Evolutionary conservation across 2,888 invertebrate genomes (phyloP).

Genomic region (Pyrrhia umbra): DNA sequence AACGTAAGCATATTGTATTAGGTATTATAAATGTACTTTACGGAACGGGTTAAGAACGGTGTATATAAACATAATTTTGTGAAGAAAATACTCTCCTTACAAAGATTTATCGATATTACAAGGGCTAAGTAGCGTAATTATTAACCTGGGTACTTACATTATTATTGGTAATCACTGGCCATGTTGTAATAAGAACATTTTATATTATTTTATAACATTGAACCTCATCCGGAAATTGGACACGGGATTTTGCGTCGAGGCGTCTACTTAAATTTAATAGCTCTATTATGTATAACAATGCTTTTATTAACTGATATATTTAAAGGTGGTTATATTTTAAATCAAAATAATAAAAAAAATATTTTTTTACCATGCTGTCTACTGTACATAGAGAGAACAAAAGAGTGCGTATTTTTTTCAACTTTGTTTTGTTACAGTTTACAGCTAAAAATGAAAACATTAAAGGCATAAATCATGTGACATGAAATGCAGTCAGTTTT

Average conservation of each 20-base stretch:
- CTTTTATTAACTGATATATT: slow-evolving; percentile 37
- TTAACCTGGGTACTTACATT: slow-evolving; percentile 44
- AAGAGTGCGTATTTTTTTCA: neutral
- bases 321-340: slow-evolving; percentile 14
- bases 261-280: slow-evolving; percentile 56
- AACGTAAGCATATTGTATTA: slow-evolving; percentile 18
- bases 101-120: slow-evolving; percentile 54
- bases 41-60: slow-evolving; percentile 25
- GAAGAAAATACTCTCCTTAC: slow-evolving; percentile 40
- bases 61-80: slow-evolving; percentile 38
- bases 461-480: too few relatives aligned
- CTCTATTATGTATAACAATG: slow-evolving; percentile 54
- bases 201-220: slow-evolving; percentile 53
- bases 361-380: too few relatives aligned
- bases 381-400: too few relatives aligned
- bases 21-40: neutral
- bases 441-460: too few relatives aligned
- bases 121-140: slow-evolving; percentile 57
- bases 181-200: slow-evolving; percentile 54
- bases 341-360: too few relatives aligned
- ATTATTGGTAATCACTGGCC: slow-evolving; percentile 57
- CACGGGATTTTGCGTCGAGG: slow-evolving; percentile 29
- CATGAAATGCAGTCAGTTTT: too few relatives aligned
- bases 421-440: too few relatives aligned
- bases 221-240: slow-evolving; percentile 56